Conservation (phyloP, 2,797 vertebrate genomes). For the Nothura maculosa region DNA sequence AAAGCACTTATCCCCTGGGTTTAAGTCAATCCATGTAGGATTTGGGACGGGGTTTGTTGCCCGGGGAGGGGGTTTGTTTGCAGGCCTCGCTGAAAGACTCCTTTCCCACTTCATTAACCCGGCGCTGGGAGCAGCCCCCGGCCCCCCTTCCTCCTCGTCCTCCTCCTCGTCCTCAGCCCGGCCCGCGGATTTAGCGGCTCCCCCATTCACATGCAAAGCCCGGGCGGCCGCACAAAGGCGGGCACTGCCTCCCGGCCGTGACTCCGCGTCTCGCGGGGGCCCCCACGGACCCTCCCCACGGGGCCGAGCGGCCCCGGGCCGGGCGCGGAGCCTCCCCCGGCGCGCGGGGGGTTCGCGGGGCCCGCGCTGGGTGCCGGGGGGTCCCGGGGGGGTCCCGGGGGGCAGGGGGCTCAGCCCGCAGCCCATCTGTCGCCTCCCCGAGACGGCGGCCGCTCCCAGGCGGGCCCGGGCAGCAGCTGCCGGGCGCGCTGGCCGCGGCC, state of each 20-base stretch:
- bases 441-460: constrained; percentile 82
- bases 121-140: constrained; percentile 88
- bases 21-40: constrained; percentile 92
- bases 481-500: constrained; percentile 83
- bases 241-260: constrained; percentile 85
- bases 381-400: not conserved
- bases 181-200: constrained; percentile 90
- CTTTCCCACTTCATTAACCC: constrained; percentile 99
- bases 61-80: constrained; percentile 81
- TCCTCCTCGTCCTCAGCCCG: constrained; percentile 63
- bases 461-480: constrained; percentile 94
- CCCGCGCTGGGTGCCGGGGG: not conserved
- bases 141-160: not conserved
- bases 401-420: constrained; percentile 77
- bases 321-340: not conserved
- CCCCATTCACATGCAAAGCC: constrained; percentile 94
- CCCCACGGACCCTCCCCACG: not conserved
- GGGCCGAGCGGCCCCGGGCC: not conserved
- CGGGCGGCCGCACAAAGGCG: constrained; percentile 81
- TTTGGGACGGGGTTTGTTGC: constrained; percentile 80
- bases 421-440: constrained; percentile 92
- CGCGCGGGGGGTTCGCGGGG: not conserved
- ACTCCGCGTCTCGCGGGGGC: constrained; percentile 85
- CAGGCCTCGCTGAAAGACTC: constrained; percentile 92
- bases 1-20: constrained; percentile 96